Base-by-base conservation (phyloP, 2,113 vertebrate genomes). In the Sprattus sprattus region DNA sequence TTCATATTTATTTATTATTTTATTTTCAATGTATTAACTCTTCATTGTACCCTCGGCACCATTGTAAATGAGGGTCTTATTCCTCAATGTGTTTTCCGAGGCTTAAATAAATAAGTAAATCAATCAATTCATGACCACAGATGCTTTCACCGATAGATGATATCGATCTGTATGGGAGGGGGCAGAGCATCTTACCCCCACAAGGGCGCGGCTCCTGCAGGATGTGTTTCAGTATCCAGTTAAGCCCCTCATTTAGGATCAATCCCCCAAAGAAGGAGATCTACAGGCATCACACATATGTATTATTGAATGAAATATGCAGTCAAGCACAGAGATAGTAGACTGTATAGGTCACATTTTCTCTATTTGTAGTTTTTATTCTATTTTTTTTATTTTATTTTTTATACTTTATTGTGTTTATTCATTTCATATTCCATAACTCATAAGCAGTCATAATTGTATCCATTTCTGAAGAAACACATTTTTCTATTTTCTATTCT, bases 201-300 rank as follows among this genome's bases (percentile, higher is more conserved):
- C 97, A 98, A 22, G 98, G 98, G 89, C 98, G 96, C 1, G 97
- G 97, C 92, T 99, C 98, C 93, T 96, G 95, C 93, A 99, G 90
- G 86, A 99, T 95, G 91, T 97, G 95, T 92, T 99, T 99, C 90
- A 99, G 95, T 90, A 99, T 87, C 98, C 97, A 99, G 95, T 99
- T 99, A 89, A 99, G 94, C 82, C 94, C 97, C 93, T 99, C 97
- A 60, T 99, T 99, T 88, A 98, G 93, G 16, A 94, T 91, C 91
- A 99, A 93, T 84, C 98, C 98, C 86, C 96, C 96, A 32, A 99
- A 96, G 94, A 99, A 99, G 8, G 98, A 99, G 92, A 99, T 99
- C 98, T 99, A 82, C 8, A 81, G 57, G 20, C 9, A 71, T 25
- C 2, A 80, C 4, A 81, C 13, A 18, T 52, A 18, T 52, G 16